Conservation (phyloP, 2,888 invertebrate genomes). For the Eueremaeus valkanovi region DNA sequence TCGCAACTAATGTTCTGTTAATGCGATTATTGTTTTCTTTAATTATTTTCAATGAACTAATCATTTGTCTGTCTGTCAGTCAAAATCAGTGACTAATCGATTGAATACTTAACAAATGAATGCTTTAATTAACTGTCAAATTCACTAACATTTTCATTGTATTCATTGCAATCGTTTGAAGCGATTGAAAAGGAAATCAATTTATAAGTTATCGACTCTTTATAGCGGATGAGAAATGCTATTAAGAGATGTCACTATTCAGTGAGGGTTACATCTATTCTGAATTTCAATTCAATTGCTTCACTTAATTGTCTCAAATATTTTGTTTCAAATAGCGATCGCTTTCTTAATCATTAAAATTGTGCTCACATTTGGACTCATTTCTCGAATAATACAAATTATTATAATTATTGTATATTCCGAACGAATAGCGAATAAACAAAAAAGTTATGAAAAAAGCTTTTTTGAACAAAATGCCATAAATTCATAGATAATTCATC, state of each 20-base stretch:
- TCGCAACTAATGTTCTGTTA: no score
- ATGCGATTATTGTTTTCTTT: slow-evolving; percentile 9
- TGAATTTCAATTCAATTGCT: not conserved
- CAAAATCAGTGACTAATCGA: no score
- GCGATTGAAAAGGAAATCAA: not conserved
- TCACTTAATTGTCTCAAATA: not conserved
- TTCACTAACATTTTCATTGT: no score
- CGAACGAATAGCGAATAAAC: not conserved
- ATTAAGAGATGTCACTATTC: slow-evolving; percentile 3
- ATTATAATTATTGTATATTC: not conserved
- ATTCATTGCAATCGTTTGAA: not conserved
- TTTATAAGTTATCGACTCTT: slow-evolving; percentile 1
- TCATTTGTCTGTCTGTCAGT: no score
- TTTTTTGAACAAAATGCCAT: not conserved
- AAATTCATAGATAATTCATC: not conserved
- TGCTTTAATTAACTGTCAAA: no score
- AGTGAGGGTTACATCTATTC: not conserved
- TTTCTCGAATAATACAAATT: no score
- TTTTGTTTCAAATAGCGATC: not conserved
- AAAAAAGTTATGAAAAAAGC: not conserved
- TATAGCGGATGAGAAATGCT: not conserved
- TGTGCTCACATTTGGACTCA: not conserved
- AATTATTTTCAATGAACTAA: not conserved
- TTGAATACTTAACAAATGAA: no score
- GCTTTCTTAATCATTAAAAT: not conserved